These are phyloP conservation scores for Typhlomys cinereus DNA, from an alignment of 2,113 vertebrate species.

Conservation along the genomic window DNA sequence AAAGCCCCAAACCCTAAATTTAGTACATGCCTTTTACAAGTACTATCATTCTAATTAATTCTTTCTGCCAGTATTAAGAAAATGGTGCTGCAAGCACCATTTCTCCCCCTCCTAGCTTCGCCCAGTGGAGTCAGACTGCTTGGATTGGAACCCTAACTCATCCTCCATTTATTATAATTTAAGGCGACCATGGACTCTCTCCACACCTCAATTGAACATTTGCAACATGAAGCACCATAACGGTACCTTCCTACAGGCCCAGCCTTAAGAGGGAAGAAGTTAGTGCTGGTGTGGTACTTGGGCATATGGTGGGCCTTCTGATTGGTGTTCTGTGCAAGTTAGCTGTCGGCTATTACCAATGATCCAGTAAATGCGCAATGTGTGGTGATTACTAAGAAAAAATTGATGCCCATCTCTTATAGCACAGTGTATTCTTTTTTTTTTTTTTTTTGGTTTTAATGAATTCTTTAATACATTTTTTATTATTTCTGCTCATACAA, in stretches of 20 bases:
- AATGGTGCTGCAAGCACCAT: not conserved
- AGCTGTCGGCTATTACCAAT: not conserved
- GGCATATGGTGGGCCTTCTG: not conserved
- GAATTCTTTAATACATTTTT: too few relatives aligned
- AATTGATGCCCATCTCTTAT: not conserved
- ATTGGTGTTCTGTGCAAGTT: not conserved
- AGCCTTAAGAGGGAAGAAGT: not conserved
- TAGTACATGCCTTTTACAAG: constrained; percentile 8
- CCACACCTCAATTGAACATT: not conserved
- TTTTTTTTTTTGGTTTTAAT: too few relatives aligned
- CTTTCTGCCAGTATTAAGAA: constrained; percentile 17
- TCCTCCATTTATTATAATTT: not conserved
- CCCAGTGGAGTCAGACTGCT: not conserved
- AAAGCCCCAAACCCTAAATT: constrained; percentile 59
- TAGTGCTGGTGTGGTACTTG: not conserved
- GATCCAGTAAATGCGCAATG: constrained; percentile 2
- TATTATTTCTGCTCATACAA: too few relatives aligned
- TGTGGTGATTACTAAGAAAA: not conserved
- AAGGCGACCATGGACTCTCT: not conserved
- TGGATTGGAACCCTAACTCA: not conserved
- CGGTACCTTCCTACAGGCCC: not conserved
- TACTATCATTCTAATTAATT: constrained; percentile 51
- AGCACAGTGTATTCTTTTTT: constrained; percentile 21
- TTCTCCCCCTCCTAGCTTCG: not conserved
- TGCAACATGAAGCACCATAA: not conserved